Evolutionary conservation across 1,140 invertebrate species (phyloP), one percentile per base, ranked within the genome.

Genomic region (Ceratosolen solmsi): DNA sequence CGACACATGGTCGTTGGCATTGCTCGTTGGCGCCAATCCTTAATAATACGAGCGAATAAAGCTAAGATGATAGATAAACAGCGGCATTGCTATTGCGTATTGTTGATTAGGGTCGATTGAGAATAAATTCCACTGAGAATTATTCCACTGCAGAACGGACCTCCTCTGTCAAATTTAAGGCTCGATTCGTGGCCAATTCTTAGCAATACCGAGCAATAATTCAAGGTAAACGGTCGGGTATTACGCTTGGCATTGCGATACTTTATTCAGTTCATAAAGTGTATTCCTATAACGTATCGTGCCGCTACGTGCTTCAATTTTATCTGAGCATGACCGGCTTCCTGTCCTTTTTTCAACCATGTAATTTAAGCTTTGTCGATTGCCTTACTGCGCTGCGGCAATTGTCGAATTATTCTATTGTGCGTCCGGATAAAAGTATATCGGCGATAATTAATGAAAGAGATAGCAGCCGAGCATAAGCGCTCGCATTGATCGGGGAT

Each of bases 201-300:
- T 84, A 84, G 84, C 84, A 86, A 88, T 87, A 84, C 84, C 77
- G 76, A 82, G 84, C 86, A 84, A 89, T 89, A 87, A 87, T 82
- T 89, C 86, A 85, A 82, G 78, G 82, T 86, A 88, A 89, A 89
- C 88, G 85, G 82, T 87, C 81, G 46, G 84, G 85, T 79, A 87
- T 87, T 88, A 87, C 86, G 84, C 83, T 80, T 80, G 76, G 84
- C 79, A 86, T 86, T 79, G 86, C 87, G 86, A 88, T 88, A 88
- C 85, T 89, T 89, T 88, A 89, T 89, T 89, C 87, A 88, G 87
- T 88, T 89, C 87, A 88, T 89, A 88, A 89, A 89, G 88, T 87
- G 86, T 87, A 84, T 86, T 87, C 86, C 86, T 83, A 86, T 87
- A 88, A 88, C 85, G 86, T 87, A 87, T 88, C 84, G 82, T 79